Base-by-base conservation (phyloP, 30 jellyfish, hydroid and myxozoan genomes). In the Mastigias papua region DNA sequence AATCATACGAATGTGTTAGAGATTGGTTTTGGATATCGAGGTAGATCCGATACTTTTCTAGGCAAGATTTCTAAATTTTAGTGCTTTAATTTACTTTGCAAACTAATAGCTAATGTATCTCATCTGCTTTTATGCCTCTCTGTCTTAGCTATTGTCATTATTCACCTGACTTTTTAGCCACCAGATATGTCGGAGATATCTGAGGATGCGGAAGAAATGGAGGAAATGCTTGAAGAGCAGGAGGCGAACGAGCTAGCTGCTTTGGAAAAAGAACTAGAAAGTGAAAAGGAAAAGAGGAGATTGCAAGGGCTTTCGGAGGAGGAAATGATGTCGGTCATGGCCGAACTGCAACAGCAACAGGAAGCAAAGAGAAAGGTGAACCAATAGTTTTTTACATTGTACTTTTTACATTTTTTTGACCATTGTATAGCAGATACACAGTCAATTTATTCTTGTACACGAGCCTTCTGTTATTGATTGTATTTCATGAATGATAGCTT, bases 361-460 rank as follows among this genome's bases (percentile, higher is more conserved):
- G 92, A 89, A 20, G 91, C 93, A 16, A 93, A 93, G 68, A 66
- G 95, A 67, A 33, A 76, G 93, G 98, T 93, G 60, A 0, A 6
- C 26, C n/a, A 25, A 63, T 23, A 63, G 8, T 5, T 27, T 63
- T 63, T 23, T 10, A n/a, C 23, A 69, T 20, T 20, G 22, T 76
- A 5, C 19, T n/a, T 35, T 9, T 33, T 72, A 20, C 7, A 29
- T 33, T 16, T 76, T 48, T 16, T 42, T 8, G 13, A 4, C 13
- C 13, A 15, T 15, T 4, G 54, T 15, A 15, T 83, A n/a, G n/a
- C n/a, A n/a, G n/a, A n/a, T n/a, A n/a, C n/a, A n/a, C n/a, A n/a
- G n/a, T n/a, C n/a, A n/a, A n/a, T n/a, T n/a, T n/a, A n/a, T n/a
- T n/a, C n/a, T n/a, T n/a, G n/a, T n/a, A n/a, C n/a, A n/a, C n/a